These are phyloP conservation scores for Sardinella longiceps DNA, from an alignment of 2,797 vertebrate species.

Conservation along the genomic window DNA sequence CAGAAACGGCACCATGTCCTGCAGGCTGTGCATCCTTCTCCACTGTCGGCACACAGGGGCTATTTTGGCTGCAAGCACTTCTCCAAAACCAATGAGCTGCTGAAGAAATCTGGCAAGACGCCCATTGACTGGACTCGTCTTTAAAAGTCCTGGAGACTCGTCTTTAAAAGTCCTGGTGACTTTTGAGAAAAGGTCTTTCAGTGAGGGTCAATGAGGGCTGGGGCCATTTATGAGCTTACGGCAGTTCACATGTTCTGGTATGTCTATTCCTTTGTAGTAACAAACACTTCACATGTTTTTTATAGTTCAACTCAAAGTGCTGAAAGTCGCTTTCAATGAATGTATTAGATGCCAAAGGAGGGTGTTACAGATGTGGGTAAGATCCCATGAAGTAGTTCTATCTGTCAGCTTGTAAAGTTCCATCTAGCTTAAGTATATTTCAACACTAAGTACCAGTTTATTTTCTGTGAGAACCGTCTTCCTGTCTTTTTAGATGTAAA, in stretches of 20 bases:
- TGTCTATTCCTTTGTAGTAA: not conserved
- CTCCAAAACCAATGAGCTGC: slow-evolving; percentile 88
- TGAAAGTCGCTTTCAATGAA: not conserved
- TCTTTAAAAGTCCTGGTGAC: no score
- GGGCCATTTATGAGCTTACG: not conserved
- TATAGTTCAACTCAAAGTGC: not conserved
- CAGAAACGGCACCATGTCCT: slow-evolving; percentile 82
- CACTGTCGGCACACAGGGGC: slow-evolving; percentile 86
- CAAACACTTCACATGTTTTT: not conserved
- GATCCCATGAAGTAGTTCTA: no score
- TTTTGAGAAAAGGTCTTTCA: not conserved
- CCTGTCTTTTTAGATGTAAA: not conserved
- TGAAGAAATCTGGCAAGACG: slow-evolving; percentile 82
- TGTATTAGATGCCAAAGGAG: not conserved
- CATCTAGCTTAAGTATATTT: not conserved
- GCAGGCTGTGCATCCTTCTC: slow-evolving; percentile 89
- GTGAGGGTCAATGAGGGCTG: not conserved
- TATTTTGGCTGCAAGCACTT: slow-evolving; percentile 94
- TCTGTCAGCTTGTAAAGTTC: not conserved
- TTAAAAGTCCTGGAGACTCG: slow-evolving; percentile 58
- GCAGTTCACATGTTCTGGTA: not conserved
- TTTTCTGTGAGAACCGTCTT: not conserved
- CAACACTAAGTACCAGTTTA: not conserved
- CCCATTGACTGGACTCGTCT: slow-evolving; percentile 88
- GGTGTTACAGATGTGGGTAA: no score